Base-by-base conservation (phyloP, 2,888 invertebrate species). In the Caenorhabditis auriculariae region DNA sequence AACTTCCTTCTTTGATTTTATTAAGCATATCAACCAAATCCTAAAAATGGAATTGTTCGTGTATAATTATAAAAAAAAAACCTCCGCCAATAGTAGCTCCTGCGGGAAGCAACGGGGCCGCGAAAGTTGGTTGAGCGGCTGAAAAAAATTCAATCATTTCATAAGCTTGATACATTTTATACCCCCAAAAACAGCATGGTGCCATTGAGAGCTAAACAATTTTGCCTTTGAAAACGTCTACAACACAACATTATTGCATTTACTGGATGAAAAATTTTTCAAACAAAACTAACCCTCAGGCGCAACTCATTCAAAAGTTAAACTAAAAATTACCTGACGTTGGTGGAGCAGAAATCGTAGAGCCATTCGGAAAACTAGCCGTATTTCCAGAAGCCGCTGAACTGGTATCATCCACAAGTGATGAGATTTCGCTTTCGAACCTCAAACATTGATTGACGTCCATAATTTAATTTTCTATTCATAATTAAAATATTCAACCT, bases 371-470 rank as follows among this genome's bases (percentile, higher is more conserved):
- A 28, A 51, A 53, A 1, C 57, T 58, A 27, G 15, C 44, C 9
- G 24, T n/a, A 23, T 44, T 23, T 23, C 51, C 57, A 2, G 42
- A 38, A 4, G 37, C 23, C 2, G 23, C 27, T 12, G 15, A 39
- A 5, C 38, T 29, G n/a, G 59, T 6, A 12, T 46, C 37, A 17
- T 47, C 37, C 9, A 62, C 66, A 3, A 72, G 42, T 27, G 70
- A 63, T 21, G 57, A 62, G 9, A 73, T 52, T 44, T 73, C 70
- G 38, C 54, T 54, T 29, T 69, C 73, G 49, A 73, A 73, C 15
- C 71, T 71, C 29, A 1, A 55, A 52, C 32, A 53, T 27, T 42
- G 12, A 23, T 5, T 15, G 2, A 9, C 23, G 45, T 57, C 45
- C 43, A 28, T 39, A 29, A 17, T 37, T 29, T 15, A 52, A 37